Evolutionary conservation across 1,140 invertebrate genomes (phyloP), one percentile per base, ranked within the genome.

Genomic region (Helicoverpa zea): DNA sequence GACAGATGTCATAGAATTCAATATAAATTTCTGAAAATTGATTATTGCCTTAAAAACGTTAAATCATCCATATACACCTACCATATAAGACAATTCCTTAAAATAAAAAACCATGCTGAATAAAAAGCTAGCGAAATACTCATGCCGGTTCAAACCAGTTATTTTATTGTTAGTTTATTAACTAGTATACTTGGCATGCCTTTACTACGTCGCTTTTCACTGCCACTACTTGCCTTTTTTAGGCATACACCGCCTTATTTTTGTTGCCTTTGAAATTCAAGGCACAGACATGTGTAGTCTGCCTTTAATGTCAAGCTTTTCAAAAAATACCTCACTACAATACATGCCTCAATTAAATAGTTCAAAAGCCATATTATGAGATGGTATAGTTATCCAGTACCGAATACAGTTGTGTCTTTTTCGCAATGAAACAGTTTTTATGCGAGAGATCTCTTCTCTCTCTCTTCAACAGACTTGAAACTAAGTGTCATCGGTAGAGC

Each of bases 151-250:
- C 73, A 73, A 63, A 23, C 59, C 10, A 70, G 23, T 58, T 80
- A 68, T 83, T 72, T 47, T 76, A 63, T 82, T 82, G 66, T 82
- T 79, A 75, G 81, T 83, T 83, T 29, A 12, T 74, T 29, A 64
- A 68, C 70, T 80, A 83, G 47, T 58, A 73, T 70, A 70, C 54
- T 58, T 47, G 63, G 49, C 76, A 68, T 78, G 76, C 76, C 43
- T 68, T n/a, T 23, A 18, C 76, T 78, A 78, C 75, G 5, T 35
- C 47, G 61, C 75, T 77, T 23, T 23, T 16, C 16, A 78, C 52
- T 66, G 76, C 63, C 76, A 78, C 76, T 78, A 78, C 70, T 47
- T 3, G 2, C 0, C 52, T 56, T 23, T n/a, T n/a, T 30, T 12
- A 10, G 14, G 14, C 52, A 56, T 16, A 56, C 3, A 56, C 14